Conservation (phyloP, 2,888 invertebrate genomes). For the Callyntrura sp. region DNA sequence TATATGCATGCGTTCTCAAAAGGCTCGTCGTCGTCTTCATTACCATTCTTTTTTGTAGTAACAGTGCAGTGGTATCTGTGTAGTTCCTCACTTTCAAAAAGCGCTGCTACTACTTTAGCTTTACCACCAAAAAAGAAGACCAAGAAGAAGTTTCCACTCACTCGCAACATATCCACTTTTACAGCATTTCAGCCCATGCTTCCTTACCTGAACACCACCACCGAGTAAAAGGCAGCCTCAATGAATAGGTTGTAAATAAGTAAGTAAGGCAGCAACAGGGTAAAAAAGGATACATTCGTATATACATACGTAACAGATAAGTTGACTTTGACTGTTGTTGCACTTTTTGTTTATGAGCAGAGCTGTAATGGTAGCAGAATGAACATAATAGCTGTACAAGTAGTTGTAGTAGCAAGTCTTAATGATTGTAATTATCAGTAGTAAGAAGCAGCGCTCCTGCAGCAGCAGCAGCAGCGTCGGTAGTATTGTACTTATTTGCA, state of each 20-base stretch:
- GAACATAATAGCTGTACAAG: slow-evolving; percentile 35
- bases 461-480: not conserved
- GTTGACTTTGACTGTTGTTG: slow-evolving; percentile 57
- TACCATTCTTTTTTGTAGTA: slow-evolving; percentile 6
- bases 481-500: slow-evolving; percentile 57
- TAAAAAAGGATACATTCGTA: too few relatives aligned
- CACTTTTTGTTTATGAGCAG: slow-evolving; percentile 26
- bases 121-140: slow-evolving; percentile 28
- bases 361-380: not conserved
- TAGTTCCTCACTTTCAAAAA: slow-evolving; percentile 55
- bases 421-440: slow-evolving; percentile 74
- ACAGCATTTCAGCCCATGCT: not conserved
- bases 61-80: not conserved
- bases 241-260: not conserved
- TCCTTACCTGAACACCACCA: not conserved
- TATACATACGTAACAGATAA: slow-evolving; percentile 10
- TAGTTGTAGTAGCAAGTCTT: slow-evolving; percentile 63
- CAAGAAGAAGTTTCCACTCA: not conserved
- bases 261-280: not conserved
- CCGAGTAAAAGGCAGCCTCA: too few relatives aligned
- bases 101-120: not conserved
- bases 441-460: not conserved
- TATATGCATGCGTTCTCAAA: slow-evolving; percentile 71
- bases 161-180: slow-evolving; percentile 1
- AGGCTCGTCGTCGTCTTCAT: slow-evolving; percentile 50